phyloP scores from a whole-genome alignment of 2,888 invertebrate species.

The Pogonocherus hispidulus region DNA sequence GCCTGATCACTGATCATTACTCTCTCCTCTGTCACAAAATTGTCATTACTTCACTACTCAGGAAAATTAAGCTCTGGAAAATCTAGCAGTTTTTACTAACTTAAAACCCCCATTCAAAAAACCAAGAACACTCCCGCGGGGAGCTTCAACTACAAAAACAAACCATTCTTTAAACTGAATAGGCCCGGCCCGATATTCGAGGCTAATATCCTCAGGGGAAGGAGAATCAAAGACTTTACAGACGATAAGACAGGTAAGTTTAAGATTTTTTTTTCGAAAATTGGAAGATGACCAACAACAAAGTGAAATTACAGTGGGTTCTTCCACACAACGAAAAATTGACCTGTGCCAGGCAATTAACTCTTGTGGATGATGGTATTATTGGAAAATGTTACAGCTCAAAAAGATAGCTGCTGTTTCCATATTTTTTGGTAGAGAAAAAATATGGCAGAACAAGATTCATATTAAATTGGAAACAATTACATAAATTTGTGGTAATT shows the following conservation, averaged over 20 bases:
- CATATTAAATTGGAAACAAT: neutral
- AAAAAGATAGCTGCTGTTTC: neutral
- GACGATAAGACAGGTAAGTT: neutral
- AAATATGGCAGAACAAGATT: neutral
- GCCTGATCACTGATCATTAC: too few species aligned
- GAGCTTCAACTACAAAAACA: too few species aligned
- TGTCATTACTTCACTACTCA: too few species aligned
- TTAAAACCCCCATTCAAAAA: neutral
- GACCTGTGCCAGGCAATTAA: neutral
- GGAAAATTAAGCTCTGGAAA: conserved; percentile 3
- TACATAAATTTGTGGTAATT: neutral
- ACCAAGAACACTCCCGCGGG: neutral
- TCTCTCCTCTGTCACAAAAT: too few species aligned
- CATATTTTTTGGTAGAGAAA: neutral
- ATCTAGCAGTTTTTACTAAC: neutral
- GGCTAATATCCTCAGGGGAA: neutral
- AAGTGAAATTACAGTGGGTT: too few species aligned
- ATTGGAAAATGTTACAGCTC: neutral
- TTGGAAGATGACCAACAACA: too few species aligned
- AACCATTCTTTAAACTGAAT: conserved; percentile 5
- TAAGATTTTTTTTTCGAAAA: too few species aligned
- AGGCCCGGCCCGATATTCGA: conserved; percentile 7
- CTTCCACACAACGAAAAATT: neutral
- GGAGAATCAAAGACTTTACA: neutral
- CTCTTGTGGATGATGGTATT: neutral